Base-by-base conservation (phyloP, 2,888 invertebrate genomes). In the Torymus auratus region DNA sequence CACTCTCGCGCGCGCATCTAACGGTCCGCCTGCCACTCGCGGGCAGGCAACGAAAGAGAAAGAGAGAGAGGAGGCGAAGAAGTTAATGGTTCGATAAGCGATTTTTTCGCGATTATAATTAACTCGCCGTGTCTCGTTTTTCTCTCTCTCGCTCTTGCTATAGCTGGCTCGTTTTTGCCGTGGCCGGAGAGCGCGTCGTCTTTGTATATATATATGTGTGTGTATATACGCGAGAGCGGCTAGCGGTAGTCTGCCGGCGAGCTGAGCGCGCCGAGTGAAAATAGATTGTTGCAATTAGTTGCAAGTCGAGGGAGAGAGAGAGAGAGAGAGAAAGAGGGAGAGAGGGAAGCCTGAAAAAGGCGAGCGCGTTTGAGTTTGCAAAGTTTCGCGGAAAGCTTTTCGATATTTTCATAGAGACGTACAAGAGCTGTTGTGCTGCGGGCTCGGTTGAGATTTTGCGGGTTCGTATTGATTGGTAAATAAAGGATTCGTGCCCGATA, bases 31-130 rank as follows among this genome's bases (percentile, higher is more conserved):
- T n/a, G n/a, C 61, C 23, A 73, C 76, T 81, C 64, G 80, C 64
- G 41, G 17, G 61, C 67, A 65, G 71, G 71, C 17, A 78, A 58
- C 61, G 56, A 55, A 15, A 62, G 58, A 64, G 60, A 20, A 17
- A 62, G 62, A 64, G 73, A 20, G 13, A 41, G 73, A 62, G 75
- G 60, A 55, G 61, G 71, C 13, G 78, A 78, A 83, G 78, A 80
- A 80, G 77, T 79, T 81, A 82, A 81, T 83, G 79, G 80, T 71
- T 82, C 80, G 80, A 80, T 80, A 82, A 80, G 80, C 62, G 74
- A 82, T 80, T 82, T 82, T 80, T 82, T 82, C 67, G 11, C 78
- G 75, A 82, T 82, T 82, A 80, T 82, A 82, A 80, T 82, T 82
- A 82, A 82, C 80, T 80, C 58, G 67, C 14, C 71, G 77, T 71